A percentile compares a stretch with the other conserved stretches of the same genome.
phyloP scores from a whole-genome alignment of 2,113 vertebrate species.

The Nyctibius bracteatus region DNA sequence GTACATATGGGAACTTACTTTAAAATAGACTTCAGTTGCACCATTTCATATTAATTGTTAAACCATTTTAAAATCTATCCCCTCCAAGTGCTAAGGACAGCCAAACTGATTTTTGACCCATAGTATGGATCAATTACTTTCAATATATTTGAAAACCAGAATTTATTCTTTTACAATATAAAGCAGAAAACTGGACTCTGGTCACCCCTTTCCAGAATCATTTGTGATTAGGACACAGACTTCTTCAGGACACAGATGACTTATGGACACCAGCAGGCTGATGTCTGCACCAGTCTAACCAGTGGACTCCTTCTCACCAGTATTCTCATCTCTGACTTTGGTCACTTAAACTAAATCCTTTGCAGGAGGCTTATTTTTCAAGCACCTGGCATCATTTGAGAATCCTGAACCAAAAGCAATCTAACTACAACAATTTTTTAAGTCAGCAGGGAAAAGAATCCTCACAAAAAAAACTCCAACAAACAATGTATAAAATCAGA shows the following conservation, averaged over 20 bases:
- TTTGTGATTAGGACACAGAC: not conserved
- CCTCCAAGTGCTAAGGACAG: not conserved
- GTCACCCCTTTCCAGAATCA: not conserved
- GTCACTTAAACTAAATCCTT: not conserved
- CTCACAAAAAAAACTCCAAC: not conserved
- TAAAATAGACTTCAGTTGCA: not conserved
- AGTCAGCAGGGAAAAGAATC: not conserved
- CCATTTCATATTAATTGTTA: not conserved
- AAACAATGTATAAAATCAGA: not conserved
- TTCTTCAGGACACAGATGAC: not conserved
- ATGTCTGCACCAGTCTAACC: not conserved
- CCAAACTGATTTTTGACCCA: not conserved
- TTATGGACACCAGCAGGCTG: not conserved
- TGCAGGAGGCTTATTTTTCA: not conserved
- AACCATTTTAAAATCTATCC: not conserved
- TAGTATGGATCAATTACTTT: not conserved
- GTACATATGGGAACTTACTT: not conserved
- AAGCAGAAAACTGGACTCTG: not conserved
- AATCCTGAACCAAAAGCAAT: not conserved
- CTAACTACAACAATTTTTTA: not conserved
- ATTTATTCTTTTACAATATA: not conserved
- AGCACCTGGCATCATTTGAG: not conserved
- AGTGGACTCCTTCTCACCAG: not conserved
- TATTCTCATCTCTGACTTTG: not conserved
- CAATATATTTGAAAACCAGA: not conserved